Evolutionary conservation across 2,113 vertebrate species (phyloP).

Genomic region (Cheilinus undulatus): DNA sequence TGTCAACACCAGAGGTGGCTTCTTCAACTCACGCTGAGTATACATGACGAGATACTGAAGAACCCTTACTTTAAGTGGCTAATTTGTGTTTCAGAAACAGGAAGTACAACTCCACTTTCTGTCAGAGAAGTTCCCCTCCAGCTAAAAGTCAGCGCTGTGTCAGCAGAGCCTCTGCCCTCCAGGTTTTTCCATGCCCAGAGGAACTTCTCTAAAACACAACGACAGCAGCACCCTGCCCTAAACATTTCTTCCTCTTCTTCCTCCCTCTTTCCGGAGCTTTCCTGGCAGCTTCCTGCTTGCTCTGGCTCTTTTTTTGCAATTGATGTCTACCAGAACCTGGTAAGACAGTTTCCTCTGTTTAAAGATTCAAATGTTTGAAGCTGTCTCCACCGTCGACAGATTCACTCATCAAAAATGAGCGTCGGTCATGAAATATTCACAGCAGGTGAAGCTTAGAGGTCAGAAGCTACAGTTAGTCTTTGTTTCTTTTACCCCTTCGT

Average conservation of each 20-base stretch:
- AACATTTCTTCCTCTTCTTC: slow-evolving; percentile 26
- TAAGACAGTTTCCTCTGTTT: slow-evolving; percentile 71
- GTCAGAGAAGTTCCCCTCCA: slow-evolving; percentile 28
- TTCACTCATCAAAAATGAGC: slow-evolving; percentile 70
- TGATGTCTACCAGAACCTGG: slow-evolving; percentile 59
- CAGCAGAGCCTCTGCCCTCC: slow-evolving; percentile 57
- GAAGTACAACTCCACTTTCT: slow-evolving; percentile 22
- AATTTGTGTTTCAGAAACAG: background rate
- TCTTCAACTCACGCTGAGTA: too few species aligned
- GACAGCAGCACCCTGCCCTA: background rate
- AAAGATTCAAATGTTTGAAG: slow-evolving; percentile 73
- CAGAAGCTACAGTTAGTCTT: slow-evolving; percentile 41
- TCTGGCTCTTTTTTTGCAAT: slow-evolving; percentile 21
- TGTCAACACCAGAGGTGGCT: too few species aligned
- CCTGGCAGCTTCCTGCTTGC: slow-evolving; percentile 53
- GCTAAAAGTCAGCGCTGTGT: slow-evolving; percentile 43
- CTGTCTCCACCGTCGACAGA: slow-evolving; percentile 68
- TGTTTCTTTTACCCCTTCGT: background rate
- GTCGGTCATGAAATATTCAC: slow-evolving; percentile 73
- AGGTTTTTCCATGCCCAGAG: slow-evolving; percentile 24
- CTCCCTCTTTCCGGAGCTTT: slow-evolving; percentile 36
- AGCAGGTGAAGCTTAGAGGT: slow-evolving; percentile 57
- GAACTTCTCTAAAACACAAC: slow-evolving; percentile 34
- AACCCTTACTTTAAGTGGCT: background rate
- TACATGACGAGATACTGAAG: too few species aligned